Base-by-base conservation (phyloP, 2,113 vertebrate genomes). In the Aphyosemion australe region DNA sequence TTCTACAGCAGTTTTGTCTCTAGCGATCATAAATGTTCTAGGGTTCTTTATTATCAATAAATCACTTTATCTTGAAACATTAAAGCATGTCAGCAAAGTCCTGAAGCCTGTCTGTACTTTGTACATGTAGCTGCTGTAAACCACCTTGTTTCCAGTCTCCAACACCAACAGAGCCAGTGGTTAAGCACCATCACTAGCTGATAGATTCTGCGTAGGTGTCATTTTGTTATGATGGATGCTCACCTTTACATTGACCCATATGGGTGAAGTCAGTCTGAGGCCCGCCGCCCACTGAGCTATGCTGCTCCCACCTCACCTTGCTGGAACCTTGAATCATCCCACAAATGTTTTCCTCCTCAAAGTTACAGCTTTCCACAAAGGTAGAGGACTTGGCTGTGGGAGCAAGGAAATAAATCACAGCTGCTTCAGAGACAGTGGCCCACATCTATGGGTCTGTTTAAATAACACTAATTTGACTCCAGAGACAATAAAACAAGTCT, bases 271-370 rank as follows among this genome's bases (percentile, higher is more conserved):
- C 94, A 0, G 56, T 91, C 31, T 69, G 60, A 7, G 95, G 94
- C 3, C 94, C 96, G 45, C 75, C 64, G 0, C 76, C 18, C 48
- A 83, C 79, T 11, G 69, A 79, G 6, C 79, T 87, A 21, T 86
- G 69, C 4, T 72, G 86, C 14, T 89, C 78, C 96, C 95, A 96
- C 42, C 92, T 87, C 12, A 51, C 72, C 32, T 52, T 90, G 51
- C 92, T 77, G 52, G 89, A 64, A 80, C 89, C 89, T 88, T 95
- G 94, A 84, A 95, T 90, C 95, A 96, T 95, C 43, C 96, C 95
- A 80, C 95, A 96, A 8, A 97, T 90, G 59, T 94, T 95, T 52
- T 90, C 92, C 69, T 92, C 68, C 84, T 97, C 95, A 90, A 98
- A 97, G 83, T 83, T 47, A 18, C 95, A 97, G 0, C 92, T 92